A percentile compares a stretch with the other conserved stretches of the same genome.
Evolutionary conservation across 2,113 vertebrate genomes (phyloP).

Genomic region (Psilopsiagon aurifrons): DNA sequence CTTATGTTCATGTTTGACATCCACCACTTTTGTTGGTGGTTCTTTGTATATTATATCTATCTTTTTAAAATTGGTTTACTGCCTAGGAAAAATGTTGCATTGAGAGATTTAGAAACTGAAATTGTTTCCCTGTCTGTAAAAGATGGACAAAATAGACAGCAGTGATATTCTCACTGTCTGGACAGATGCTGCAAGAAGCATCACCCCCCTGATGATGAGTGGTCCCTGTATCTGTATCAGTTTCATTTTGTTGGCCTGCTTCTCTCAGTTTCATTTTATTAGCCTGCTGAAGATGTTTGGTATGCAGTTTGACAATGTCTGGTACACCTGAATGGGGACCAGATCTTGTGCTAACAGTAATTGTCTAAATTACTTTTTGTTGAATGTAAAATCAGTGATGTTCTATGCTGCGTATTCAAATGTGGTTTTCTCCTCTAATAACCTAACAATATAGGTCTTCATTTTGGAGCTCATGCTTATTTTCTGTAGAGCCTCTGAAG

Average conservation of each 20-base stretch:
- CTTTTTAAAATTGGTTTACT: neutral
- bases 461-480: neutral
- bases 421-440: neutral
- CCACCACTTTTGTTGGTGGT: neutral
- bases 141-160: neutral
- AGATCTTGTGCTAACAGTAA: neutral
- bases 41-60: neutral
- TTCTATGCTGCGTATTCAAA: neutral
- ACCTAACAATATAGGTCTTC: neutral
- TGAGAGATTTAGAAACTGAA: neutral
- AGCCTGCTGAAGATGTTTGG: neutral
- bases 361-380: neutral
- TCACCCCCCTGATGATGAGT: neutral
- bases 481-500: neutral
- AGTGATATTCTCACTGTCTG: neutral
- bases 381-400: neutral
- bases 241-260: neutral
- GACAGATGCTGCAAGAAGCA: neutral
- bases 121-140: neutral
- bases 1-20: neutral
- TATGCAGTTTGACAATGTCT: neutral
- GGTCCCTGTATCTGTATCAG: neutral
- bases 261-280: neutral
- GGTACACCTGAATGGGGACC: neutral
- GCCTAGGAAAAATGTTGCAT: neutral